phyloP scores from a whole-genome alignment of 2,113 vertebrate genomes.

The Cheilinus undulatus region DNA sequence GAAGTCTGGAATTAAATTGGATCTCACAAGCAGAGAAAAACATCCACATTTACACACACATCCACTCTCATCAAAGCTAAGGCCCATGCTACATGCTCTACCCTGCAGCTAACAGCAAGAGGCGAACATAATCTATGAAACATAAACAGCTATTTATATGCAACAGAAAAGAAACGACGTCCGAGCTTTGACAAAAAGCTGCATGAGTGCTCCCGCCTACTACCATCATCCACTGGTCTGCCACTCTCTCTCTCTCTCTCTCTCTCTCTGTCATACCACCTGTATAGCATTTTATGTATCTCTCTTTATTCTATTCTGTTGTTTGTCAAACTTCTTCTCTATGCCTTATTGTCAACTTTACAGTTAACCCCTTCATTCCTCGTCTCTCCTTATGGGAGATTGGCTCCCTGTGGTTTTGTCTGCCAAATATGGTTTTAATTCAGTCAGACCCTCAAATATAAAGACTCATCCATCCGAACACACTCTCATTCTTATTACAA shows the following conservation, averaged over 20 bases:
- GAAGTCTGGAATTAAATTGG: slow-evolving; percentile 7
- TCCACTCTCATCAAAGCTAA: slow-evolving; percentile 20
- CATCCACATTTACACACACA: slow-evolving; percentile 1
- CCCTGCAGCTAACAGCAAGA: slow-evolving; percentile 46
- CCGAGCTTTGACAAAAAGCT: slow-evolving; percentile 47
- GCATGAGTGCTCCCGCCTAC: slow-evolving; percentile 50
- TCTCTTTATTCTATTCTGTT: slow-evolving; percentile 8
- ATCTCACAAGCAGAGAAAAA: slow-evolving; percentile 11
- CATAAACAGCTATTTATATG: slow-evolving; percentile 80
- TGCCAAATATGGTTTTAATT: slow-evolving; percentile 33
- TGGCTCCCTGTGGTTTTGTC: slow-evolving; percentile 18
- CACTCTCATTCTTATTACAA: background rate
- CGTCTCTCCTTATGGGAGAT: slow-evolving; percentile 17
- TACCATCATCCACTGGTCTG: slow-evolving; percentile 30
- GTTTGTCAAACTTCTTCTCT: slow-evolving; percentile 29
- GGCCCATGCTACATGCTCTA: slow-evolving; percentile 33
- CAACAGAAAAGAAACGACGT: slow-evolving; percentile 63
- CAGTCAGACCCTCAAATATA: slow-evolving; percentile 16
- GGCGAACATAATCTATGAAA: slow-evolving; percentile 58
- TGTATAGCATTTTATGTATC: background rate
- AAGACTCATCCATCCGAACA: background rate
- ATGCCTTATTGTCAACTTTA: slow-evolving; percentile 17
- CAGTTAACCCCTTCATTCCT: slow-evolving; percentile 6
- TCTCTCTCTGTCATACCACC: background rate
- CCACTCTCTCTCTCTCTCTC: slow-evolving; percentile 3